Evolutionary conservation across 2,888 invertebrate species (phyloP).

Genomic region (Daptonema setosum): DNA sequence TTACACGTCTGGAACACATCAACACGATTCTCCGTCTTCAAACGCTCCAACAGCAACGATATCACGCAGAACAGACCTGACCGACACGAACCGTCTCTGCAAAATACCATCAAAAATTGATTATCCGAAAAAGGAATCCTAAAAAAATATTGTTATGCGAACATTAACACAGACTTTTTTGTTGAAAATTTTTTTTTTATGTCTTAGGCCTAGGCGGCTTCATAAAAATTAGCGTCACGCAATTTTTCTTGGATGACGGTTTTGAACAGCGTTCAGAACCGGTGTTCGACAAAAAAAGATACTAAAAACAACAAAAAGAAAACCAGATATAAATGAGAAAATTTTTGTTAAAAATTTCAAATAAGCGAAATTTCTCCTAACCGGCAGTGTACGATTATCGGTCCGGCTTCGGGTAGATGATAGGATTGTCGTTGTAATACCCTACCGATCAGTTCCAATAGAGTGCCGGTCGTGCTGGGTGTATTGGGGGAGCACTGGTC

Average conservation of each 20-base stretch:
- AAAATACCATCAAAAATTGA: not conserved
- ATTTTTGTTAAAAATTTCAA: too few species aligned
- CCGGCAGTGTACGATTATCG: not conserved
- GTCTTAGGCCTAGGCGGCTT: too few species aligned
- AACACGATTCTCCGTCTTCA: slow-evolving; percentile 22
- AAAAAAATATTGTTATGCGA: not conserved
- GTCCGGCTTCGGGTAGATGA: not conserved
- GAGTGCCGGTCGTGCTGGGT: not conserved
- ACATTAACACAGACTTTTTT: not conserved
- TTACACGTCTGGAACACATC: slow-evolving; percentile 24
- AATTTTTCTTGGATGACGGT: too few species aligned
- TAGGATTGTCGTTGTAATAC: not conserved
- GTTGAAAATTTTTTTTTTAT: not conserved
- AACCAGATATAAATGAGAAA: too few species aligned
- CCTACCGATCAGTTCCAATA: not conserved
- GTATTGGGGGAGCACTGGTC: not conserved
- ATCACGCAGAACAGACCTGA: slow-evolving; percentile 7
- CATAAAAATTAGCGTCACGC: too few species aligned
- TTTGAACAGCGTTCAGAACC: too few species aligned
- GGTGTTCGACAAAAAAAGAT: too few species aligned
- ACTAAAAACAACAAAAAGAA: too few species aligned
- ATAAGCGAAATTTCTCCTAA: too few species aligned
- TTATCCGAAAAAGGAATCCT: not conserved
- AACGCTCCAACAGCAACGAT: slow-evolving; percentile 19
- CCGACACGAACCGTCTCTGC: slow-evolving; percentile 7